Evolutionary conservation across 1,140 invertebrate genomes (phyloP).

Genomic region (Hypothenemus hampei): DNA sequence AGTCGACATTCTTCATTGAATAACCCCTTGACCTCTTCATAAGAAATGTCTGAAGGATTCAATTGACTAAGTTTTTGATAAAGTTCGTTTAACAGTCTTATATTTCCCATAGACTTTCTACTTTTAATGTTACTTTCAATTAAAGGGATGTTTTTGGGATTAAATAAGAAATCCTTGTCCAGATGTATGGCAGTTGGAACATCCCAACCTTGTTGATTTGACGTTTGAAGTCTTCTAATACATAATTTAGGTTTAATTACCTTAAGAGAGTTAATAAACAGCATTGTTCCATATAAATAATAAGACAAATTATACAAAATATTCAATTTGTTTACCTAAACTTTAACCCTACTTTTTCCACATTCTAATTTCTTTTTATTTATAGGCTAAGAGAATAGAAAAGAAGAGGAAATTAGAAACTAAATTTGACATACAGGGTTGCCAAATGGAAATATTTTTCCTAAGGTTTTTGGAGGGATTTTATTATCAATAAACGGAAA

Average conservation of each 20-base stretch:
- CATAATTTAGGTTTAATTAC: not conserved
- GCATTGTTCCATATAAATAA: no score
- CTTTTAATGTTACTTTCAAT: slow-evolving; percentile 53
- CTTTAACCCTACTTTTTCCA: no score
- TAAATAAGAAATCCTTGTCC: slow-evolving; percentile 9
- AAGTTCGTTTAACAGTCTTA: slow-evolving; percentile 57
- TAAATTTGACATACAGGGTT: no score
- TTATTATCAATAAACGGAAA: no score
- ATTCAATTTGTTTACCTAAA: no score
- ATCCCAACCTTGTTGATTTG: not conserved
- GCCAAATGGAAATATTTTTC: no score
- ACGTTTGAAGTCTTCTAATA: not conserved
- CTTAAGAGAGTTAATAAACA: not conserved
- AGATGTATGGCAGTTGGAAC: slow-evolving; percentile 9
- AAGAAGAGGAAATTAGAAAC: no score
- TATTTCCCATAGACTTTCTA: slow-evolving; percentile 66
- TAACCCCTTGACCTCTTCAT: slow-evolving; percentile 40
- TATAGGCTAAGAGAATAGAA: no score
- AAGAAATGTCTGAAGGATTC: slow-evolving; percentile 28
- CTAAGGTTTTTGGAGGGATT: no score
- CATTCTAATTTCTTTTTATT: no score
- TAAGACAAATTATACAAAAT: no score
- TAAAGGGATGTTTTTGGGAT: slow-evolving; percentile 10
- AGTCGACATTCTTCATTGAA: slow-evolving; percentile 56
- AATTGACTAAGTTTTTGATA: slow-evolving; percentile 41